Evolutionary conservation across 2,113 vertebrate genomes (phyloP), one percentile per base, ranked within the genome.

Genomic region (Lagenorhynchus albirostris): DNA sequence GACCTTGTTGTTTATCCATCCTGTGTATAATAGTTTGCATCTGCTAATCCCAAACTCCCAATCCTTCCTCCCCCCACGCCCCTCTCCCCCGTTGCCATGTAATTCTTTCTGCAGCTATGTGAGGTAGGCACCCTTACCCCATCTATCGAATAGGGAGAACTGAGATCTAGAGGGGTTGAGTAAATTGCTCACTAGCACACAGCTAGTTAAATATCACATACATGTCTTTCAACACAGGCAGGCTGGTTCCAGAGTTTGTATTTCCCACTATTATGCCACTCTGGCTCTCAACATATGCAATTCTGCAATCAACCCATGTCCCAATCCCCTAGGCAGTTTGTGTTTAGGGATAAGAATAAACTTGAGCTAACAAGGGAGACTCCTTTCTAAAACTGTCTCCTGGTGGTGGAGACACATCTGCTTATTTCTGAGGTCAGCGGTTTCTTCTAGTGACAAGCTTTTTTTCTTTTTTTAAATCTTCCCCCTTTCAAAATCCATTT

Each of bases 301-400:
- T 96, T 96, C 82, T 73, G 68, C 21, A 97, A 26, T 89, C 91
- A 95, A 81, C 26, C 74, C 21, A 23, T 85, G 71, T 96, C 80
- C 53, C 77, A 94, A 95, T 81, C 60, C 60, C 89, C 58, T 53
- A 96, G 83, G 95, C 68, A 73, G 53, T 97, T 85, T 94, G 81
- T 92, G 81, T 31, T 89, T 95, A 81, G 20, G 74, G 85, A 94
- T 96, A 97, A 96, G 93, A 97, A 97, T 97, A 96, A 96, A 93
- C 94, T 95, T 91, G 70, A 88, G 60, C 85, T 96, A 97, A 94
- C 85, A 95, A 97, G 95, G 55, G 85, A 86, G 71, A 97, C 97
- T 97, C 91, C 81, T 41, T 97, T 95, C 93, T 97, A 96, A 97
- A 98, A 97, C 47, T 89, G 94, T 97, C 89, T 94, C 60, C 55